Evolutionary conservation across 2,797 vertebrate genomes (phyloP).

Genomic region (Eospalax fontanierii): DNA sequence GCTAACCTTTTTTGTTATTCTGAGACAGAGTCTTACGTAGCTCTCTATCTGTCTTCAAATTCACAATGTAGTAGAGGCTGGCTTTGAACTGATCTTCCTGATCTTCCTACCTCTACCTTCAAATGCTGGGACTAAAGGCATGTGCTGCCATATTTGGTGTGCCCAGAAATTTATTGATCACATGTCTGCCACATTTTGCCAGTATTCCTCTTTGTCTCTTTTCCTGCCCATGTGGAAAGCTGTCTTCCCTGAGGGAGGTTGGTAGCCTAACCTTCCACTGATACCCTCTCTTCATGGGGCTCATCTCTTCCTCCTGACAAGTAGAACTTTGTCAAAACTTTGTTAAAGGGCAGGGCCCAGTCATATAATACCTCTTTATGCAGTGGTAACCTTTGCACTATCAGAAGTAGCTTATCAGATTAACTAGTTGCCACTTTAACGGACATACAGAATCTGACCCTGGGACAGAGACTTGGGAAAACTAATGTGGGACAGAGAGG

Average conservation of each 20-base stretch:
- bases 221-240: background rate
- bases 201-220: background rate
- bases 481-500: background rate
- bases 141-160: too few relatives aligned
- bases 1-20: background rate
- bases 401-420: background rate
- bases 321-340: background rate
- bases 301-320: background rate
- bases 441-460: background rate
- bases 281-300: background rate
- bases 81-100: background rate
- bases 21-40: background rate
- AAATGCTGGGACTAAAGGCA: too few relatives aligned
- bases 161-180: too few relatives aligned
- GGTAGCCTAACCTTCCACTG: too few relatives aligned
- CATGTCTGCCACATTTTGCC: background rate
- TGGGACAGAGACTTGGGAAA: background rate
- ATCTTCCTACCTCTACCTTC: background rate
- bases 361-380: background rate
- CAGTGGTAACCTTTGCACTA: background rate
- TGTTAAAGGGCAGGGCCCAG: background rate
- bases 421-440: background rate
- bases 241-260: too few relatives aligned
- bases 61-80: background rate
- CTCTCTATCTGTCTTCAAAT: background rate